Evolutionary conservation across 2,113 vertebrate species (phyloP), one percentile per base, ranked within the genome.

Genomic region (Oryzias woworae): DNA sequence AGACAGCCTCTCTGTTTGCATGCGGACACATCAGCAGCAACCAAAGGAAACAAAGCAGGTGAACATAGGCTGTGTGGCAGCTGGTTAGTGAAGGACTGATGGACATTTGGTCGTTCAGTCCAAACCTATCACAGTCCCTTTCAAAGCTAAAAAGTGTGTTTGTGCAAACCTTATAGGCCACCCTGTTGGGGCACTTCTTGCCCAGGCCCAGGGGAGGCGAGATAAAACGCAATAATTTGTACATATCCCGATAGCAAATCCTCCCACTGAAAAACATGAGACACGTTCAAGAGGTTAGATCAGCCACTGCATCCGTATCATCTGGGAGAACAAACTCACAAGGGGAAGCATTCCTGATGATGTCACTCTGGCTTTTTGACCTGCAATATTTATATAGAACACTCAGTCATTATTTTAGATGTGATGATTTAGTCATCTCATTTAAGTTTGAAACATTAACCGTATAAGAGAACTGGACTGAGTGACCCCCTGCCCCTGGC

Each of bases 111-210:
- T 77, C 87, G 69, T 79, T 85, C 43, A 73, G 67, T 78, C 65
- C 47, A 43, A 77, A 78, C 77, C 71, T 81, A 83, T 68, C 71
- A 75, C 80, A 61, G 75, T 36, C 71, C 61, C 66, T 81, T 84
- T 65, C 36, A 28, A 52, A 65, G 55, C 52, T 62, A 74, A 78
- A 70, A 85, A 73, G 93, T 86, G 87, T 85, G 85, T 85, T 88
- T 84, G 89, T 91, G 90, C 96, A 95, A 95, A 97, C 96, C 97
- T 98, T 98, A 93, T 95, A 97, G 73, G 96, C 96, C 94, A 98
- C 94, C 93, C 95, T 95, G 90, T 91, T 94, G 77, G 96, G 97
- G 89, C 96, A 98, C 91, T 94, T 96, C 95, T 94, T 98, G 83
- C 96, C 97, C 93, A 98, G 93, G 91, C 96, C 97, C 88, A 96